Base-by-base conservation (phyloP, 2,888 invertebrate species). In the Drosophila setosimentum region DNA sequence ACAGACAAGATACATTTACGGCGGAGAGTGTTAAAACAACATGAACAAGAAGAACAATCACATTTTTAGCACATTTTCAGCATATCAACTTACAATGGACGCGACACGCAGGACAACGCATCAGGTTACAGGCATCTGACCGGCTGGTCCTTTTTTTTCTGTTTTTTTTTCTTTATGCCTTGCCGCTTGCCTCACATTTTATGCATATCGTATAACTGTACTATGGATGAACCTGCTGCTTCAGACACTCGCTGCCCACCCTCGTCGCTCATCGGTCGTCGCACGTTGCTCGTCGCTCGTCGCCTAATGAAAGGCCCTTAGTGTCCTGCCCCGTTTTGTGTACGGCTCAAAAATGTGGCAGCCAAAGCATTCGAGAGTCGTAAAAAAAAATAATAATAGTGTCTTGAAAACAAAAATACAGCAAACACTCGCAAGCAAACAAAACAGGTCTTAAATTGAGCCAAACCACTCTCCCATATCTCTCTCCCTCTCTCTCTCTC, bases 31-130 rank as follows among this genome's bases (percentile, higher is more conserved):
- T 70, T 71, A 53, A 37, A 61, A 48, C 62, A 80, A 63, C 68
- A 60, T 59, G 11, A 18, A 32, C 32, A 32, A 27, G 24, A 60
- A 42, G 42, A 72, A 54, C 66, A 73, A 72, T 60, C 88, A 88
- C 89, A 90, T 80, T 82, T 90, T 87, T 87, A 80, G 87, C 91
- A 87, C 90, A 90, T 90, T 87, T 87, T 75, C 85, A 72, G 82
- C 76, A 76, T 90, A 87, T 87, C 89, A 74, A 65, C 73, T 87
- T 90, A 90, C 90, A 90, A 68, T 71, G 71, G 67, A 63, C 67
- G 63, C 64, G 68, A 50, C 66, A 72, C 74, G 78, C 74, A 83
- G 86, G 88, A 87, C 78, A 29, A 70, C 55, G 85, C 89, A 71
- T 86, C 85, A 90, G 76, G 90, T 86, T 86, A 83, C 89, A 73